A percentile compares a stretch with the other conserved stretches of the same genome.
These are phyloP conservation scores for Alouatta palliata DNA, from an alignment of 2,113 vertebrate genomes.

Conservation along the genomic window DNA sequence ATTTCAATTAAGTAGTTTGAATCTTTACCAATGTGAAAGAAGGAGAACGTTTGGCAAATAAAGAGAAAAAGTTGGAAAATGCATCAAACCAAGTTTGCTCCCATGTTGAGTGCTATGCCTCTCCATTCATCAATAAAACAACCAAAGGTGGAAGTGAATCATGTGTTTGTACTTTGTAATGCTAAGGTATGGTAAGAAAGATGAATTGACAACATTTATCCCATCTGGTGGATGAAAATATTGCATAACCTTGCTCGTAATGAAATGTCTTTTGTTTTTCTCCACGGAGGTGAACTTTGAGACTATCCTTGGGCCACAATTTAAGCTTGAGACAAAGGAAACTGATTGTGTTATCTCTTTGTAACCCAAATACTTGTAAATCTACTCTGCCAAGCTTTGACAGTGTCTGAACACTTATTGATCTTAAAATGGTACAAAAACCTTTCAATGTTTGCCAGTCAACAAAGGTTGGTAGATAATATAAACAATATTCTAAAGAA, in stretches of 20 bases:
- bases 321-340: not conserved
- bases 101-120: not conserved
- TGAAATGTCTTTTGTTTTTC: not conserved
- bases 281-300: not conserved
- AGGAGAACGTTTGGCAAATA: not conserved
- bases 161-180: not conserved
- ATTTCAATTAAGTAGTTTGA: not conserved
- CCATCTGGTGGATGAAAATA: not conserved
- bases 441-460: not conserved
- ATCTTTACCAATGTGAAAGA: not conserved
- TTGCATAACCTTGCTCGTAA: not conserved
- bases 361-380: not conserved
- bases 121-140: too few species aligned
- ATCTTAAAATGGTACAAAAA: not conserved
- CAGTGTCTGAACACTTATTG: not conserved
- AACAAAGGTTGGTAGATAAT: not conserved
- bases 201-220: not conserved
- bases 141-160: not conserved
- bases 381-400: not conserved
- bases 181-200: not conserved
- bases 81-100: not conserved
- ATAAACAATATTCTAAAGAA: not conserved
- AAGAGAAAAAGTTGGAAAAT: not conserved
- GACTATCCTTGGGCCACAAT: not conserved
- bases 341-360: accelerated